Percentiles rank a stretch among this genome's conserved stretches.
phyloP scores from a whole-genome alignment of 2,797 vertebrate genomes.

The Anguilla obscura region DNA sequence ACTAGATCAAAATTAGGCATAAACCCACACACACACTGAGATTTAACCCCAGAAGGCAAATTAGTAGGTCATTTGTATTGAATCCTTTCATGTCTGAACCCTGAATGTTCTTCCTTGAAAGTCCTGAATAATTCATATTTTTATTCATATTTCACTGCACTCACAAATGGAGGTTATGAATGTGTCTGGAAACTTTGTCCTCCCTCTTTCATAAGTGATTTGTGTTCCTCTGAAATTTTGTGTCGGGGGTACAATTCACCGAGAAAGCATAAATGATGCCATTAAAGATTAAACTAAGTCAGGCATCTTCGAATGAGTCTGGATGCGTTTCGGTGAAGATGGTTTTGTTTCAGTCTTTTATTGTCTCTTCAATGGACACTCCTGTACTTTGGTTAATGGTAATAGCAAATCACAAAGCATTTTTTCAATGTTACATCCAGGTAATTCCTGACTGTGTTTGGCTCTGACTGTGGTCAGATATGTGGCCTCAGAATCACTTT shows the following conservation, averaged over 20 bases:
- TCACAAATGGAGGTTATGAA: not conserved
- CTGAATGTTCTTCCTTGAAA: not conserved
- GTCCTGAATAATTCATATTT: not conserved
- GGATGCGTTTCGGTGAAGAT: not conserved
- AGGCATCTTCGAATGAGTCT: not conserved
- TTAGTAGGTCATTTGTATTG: not conserved
- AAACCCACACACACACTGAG: not conserved
- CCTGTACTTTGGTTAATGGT: no score
- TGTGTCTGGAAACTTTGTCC: not conserved
- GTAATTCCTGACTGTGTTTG: no score
- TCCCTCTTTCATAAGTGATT: not conserved
- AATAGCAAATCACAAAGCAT: no score
- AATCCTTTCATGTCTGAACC: not conserved
- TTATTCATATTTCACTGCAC: not conserved
- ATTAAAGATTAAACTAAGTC: conserved; percentile 10
- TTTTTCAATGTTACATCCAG: no score
- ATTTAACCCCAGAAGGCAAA: not conserved
- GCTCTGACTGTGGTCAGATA: no score
- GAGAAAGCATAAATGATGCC: not conserved
- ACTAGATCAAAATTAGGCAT: not conserved
- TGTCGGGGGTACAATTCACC: not conserved
- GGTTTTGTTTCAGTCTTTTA: not conserved
- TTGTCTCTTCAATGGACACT: not conserved
- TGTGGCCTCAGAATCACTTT: no score
- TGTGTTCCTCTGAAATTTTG: not conserved